phyloP scores from a whole-genome alignment of 2,888 invertebrate genomes.

The Microchrysa polita region DNA sequence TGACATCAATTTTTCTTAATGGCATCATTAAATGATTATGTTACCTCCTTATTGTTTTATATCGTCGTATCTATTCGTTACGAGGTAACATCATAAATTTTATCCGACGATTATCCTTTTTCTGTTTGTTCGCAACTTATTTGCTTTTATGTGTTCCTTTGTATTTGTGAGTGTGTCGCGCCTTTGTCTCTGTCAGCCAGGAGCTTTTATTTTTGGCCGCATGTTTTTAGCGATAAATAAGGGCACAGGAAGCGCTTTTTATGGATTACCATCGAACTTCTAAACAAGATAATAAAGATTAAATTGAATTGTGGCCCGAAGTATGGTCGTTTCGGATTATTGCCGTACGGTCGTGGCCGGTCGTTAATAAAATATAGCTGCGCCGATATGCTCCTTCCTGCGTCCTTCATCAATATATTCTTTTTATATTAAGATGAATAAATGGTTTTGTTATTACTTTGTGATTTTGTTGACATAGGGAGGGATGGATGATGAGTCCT shows the following conservation, averaged over 20 bases:
- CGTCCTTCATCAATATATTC: too few species aligned
- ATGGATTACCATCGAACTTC: constrained; percentile 9
- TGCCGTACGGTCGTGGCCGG: neutral
- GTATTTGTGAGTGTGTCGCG: too few species aligned
- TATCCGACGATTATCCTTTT: constrained; percentile 27
- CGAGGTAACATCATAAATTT: constrained; percentile 28
- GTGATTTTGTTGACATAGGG: too few species aligned
- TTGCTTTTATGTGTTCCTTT: neutral
- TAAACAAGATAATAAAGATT: constrained; percentile 26
- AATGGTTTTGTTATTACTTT: too few species aligned
- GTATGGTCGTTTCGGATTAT: neutral
- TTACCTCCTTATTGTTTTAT: constrained; percentile 44
- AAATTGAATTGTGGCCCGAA: constrained; percentile 30
- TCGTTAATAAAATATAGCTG: neutral
- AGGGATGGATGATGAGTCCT: too few species aligned
- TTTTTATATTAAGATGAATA: too few species aligned
- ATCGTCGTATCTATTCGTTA: constrained; percentile 31
- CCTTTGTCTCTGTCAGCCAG: too few species aligned
- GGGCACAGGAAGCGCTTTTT: neutral
- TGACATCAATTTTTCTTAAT: constrained; percentile 43
- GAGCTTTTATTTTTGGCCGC: too few species aligned
- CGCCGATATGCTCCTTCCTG: neutral
- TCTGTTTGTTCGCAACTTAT: neutral
- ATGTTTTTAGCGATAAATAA: too few species aligned
- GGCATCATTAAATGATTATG: constrained; percentile 41